Conservation (phyloP, 2,888 invertebrate genomes). For the Agrenia bidenticulata region DNA sequence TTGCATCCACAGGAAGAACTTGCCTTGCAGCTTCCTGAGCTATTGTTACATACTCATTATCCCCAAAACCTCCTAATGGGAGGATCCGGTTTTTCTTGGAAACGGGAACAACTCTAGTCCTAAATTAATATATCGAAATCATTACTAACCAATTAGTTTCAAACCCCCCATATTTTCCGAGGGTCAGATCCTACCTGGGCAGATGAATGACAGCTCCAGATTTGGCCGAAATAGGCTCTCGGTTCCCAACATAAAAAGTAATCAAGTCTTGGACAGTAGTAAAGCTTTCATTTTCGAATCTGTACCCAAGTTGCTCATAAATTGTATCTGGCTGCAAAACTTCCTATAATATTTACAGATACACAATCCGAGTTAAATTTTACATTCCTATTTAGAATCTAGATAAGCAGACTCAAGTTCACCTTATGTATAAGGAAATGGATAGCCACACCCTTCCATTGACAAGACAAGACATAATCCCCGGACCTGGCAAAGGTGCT, state of each 20-base stretch:
- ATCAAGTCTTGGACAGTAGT: constrained; percentile 91
- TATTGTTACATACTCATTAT: constrained; percentile 35
- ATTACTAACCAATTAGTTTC: too few relatives aligned
- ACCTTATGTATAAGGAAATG: constrained; percentile 94
- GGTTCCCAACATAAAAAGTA: constrained; percentile 88
- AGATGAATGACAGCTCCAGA: constrained; percentile 84
- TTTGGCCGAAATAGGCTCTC: constrained; percentile 81
- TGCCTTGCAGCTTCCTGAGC: constrained; percentile 26
- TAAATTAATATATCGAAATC: neutral
- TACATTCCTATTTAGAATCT: neutral
- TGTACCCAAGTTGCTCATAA: constrained; percentile 86
- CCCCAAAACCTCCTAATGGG: neutral
- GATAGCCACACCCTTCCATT: constrained; percentile 74
- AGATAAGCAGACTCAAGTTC: constrained; percentile 50
- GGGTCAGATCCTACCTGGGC: constrained; percentile 62
- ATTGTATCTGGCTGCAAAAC: constrained; percentile 85
- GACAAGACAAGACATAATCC: constrained; percentile 89
- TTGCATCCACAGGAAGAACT: constrained; percentile 34
- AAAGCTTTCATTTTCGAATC: constrained; percentile 91
- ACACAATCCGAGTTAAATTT: neutral
- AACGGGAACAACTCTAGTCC: neutral
- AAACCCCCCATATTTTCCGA: constrained; percentile 2
- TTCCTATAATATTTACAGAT: constrained; percentile 65
- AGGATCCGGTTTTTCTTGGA: constrained; percentile 10
- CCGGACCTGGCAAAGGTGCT: constrained; percentile 78